Evolutionary conservation across 2,888 invertebrate species (phyloP).

Genomic region (Panopea generosa): DNA sequence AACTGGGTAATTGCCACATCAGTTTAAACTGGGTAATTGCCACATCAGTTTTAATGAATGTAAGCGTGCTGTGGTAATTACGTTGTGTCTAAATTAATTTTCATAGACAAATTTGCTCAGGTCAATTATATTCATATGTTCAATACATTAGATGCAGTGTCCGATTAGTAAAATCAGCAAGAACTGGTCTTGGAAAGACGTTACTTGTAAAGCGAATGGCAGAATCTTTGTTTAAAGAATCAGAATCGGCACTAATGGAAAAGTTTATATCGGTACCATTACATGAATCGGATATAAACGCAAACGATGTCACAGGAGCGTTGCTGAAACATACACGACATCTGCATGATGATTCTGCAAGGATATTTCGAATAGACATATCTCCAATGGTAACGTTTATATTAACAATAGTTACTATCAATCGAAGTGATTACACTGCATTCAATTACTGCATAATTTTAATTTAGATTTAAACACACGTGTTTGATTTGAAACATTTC

Average conservation of each 20-base stretch:
- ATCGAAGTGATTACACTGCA: no score
- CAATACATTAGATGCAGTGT: constrained; percentile 62
- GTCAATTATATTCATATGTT: no score
- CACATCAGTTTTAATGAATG: no score
- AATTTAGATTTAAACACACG: no score
- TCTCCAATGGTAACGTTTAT: constrained; percentile 72
- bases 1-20: no score
- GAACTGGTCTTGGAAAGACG: constrained; percentile 75
- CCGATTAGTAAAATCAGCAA: constrained; percentile 68
- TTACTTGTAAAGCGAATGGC: constrained; percentile 43
- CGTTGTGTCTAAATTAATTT: no score
- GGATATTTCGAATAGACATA: constrained; percentile 75
- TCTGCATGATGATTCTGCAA: constrained; percentile 45
- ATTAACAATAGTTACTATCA: no score
- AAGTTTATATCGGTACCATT: constrained; percentile 48
- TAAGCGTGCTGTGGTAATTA: no score
- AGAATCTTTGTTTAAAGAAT: constrained; percentile 21
- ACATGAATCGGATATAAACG: constrained; percentile 56
- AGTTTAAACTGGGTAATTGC: no score
- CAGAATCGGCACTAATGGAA: not conserved
- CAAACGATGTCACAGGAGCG: constrained; percentile 48
- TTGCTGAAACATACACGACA: constrained; percentile 51
- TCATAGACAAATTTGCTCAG: no score
- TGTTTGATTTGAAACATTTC: no score
- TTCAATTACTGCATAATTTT: no score